Evolutionary conservation across 2,888 invertebrate species (phyloP), one percentile per base, ranked within the genome.

Genomic region (Chalcis sispes): DNA sequence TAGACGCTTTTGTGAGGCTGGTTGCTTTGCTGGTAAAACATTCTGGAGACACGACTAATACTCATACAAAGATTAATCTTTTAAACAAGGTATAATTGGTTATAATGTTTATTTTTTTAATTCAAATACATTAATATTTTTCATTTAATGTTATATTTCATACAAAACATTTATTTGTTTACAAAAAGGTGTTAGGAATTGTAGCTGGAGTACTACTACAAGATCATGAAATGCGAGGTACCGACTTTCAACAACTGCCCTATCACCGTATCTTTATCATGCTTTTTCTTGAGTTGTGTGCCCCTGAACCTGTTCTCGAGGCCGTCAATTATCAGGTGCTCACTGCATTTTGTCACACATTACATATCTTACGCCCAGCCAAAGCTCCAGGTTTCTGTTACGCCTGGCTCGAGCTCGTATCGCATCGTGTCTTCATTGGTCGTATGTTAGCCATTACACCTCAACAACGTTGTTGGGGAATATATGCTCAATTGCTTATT

Each of bases 341-440:
- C 62, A 97, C 97, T 20, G 98, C 98, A 8, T 99, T 98, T 89
- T 98, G 98, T 87, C 97, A 98, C 89, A 96, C 97, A 0, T 92
- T 98, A 81, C 98, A 98, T 85, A 95, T 98, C 82, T 90, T 99
- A 80, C 92, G 97, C 72, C 99, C 99, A 10, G 93, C 94, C 58
- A 94, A 96, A 82, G 98, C 97, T 0, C 98, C 99, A 0, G 98
- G 97, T 0, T 99, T 99, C 89, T 95, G 98, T 73, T 99, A 97
- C 89, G 97, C 99, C 1, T 99, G 99, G 99, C 90, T 99, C 73
- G 99, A 99, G 89, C 90, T 99, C 59, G 95, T 99, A 50, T 98
- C 98, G 0, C 99, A 99, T 89, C 93, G 99, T 70, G 95, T 97
- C 0, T 99, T 99, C 89, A 94, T 99, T 85, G 98, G 97, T 67